Percentiles rank a stretch among this genome's conserved stretches.
phyloP scores from a whole-genome alignment of 2,888 invertebrate species.

The Tachina lurida region DNA sequence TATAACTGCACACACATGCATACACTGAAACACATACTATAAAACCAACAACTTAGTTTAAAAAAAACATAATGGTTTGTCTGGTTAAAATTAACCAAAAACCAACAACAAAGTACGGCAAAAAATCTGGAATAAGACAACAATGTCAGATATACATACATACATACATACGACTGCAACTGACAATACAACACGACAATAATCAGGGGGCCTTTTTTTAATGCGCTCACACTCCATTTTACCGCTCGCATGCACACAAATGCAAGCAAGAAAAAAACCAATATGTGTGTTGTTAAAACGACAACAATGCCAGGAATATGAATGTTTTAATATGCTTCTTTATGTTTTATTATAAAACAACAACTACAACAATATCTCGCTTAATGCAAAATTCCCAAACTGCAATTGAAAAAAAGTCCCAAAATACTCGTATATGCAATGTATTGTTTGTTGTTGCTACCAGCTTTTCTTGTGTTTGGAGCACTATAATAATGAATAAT shows the following conservation, averaged over 20 bases:
- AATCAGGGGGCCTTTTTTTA: constrained; percentile 40
- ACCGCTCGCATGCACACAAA: not conserved
- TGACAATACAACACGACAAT: constrained; percentile 36
- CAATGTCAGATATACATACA: constrained; percentile 27
- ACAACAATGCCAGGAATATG: constrained; percentile 45
- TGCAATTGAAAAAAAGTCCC: constrained; percentile 44
- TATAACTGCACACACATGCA: constrained; percentile 17
- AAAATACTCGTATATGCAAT: constrained; percentile 51
- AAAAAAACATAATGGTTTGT: constrained; percentile 64
- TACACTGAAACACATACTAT: not conserved
- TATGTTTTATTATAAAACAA: constrained; percentile 5
- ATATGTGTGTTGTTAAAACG: constrained; percentile 3
- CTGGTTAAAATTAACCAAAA: constrained; percentile 60
- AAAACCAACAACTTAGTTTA: constrained; percentile 8
- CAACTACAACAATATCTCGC: constrained; percentile 33
- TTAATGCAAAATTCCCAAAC: constrained; percentile 53
- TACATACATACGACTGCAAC: constrained; percentile 41
- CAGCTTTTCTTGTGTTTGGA: constrained; percentile 67
- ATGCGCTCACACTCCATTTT: constrained; percentile 39
- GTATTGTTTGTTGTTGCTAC: constrained; percentile 50
- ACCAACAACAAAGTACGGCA: constrained; percentile 30
- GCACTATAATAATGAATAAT: constrained; percentile 73
- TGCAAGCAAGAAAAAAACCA: constrained; percentile 13
- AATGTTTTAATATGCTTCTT: constrained; percentile 35
- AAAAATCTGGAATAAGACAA: constrained; percentile 25